Evolutionary conservation across 2,888 invertebrate species (phyloP).

Genomic region (Melanostoma scalare): DNA sequence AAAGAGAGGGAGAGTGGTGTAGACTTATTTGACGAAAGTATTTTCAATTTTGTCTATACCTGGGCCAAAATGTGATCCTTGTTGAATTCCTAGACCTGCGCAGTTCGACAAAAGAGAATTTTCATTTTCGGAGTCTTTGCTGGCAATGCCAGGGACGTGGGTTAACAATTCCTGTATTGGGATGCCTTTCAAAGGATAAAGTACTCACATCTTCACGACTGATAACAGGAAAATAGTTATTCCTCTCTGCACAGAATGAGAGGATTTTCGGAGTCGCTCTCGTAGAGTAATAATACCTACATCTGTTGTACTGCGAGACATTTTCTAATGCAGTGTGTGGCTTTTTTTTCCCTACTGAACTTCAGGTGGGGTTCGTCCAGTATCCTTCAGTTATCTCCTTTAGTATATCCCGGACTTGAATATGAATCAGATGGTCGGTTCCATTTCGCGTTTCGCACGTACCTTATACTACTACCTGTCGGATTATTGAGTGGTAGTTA

Average conservation of each 20-base stretch:
- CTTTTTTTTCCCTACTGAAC: conserved; percentile 54
- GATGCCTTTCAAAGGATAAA: conserved; percentile 22
- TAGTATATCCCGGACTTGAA: conserved; percentile 76
- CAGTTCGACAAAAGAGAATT: conserved; percentile 18
- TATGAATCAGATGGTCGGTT: conserved; percentile 75
- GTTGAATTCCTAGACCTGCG: conserved; percentile 28
- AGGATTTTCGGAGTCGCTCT: conserved; percentile 20
- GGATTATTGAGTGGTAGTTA: conserved; percentile 63
- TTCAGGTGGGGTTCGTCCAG: conserved; percentile 76
- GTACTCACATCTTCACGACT: conserved; percentile 22
- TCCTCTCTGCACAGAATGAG: conserved; percentile 35
- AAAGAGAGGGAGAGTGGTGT: conserved; percentile 7
- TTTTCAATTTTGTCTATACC: conserved; percentile 51
- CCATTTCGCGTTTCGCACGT: conserved; percentile 66
- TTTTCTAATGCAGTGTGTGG: conserved; percentile 43
- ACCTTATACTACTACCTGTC: conserved; percentile 61
- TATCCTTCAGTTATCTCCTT: conserved; percentile 75
- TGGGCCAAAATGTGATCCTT: conserved; percentile 22
- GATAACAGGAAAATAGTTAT: conserved; percentile 43
- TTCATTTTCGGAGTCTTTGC: conserved; percentile 6
- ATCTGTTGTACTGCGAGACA: conserved; percentile 40
- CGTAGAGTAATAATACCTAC: conserved; percentile 20
- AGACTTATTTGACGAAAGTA: conserved; percentile 65
- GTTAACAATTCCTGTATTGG: conserved; percentile 62
- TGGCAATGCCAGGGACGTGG: conserved; percentile 23